Conservation (phyloP, 2,888 invertebrate species). For the Halocaridina rubra region DNA sequence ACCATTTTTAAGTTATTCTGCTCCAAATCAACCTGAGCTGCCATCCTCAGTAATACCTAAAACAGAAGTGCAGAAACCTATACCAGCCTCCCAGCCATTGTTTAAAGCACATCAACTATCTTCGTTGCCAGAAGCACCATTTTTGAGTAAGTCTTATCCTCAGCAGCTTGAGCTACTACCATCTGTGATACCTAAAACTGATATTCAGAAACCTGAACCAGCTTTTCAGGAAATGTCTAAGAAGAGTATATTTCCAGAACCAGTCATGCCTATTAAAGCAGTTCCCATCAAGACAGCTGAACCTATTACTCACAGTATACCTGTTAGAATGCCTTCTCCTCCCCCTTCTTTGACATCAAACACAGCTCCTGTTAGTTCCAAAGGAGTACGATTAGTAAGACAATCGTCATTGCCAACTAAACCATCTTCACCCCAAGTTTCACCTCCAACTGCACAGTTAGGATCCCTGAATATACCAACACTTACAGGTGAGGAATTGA, state of each 20-base stretch:
- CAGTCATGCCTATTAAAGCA: background rate
- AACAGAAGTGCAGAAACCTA: too few relatives aligned
- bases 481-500: slow-evolving; percentile 3
- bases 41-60: too few relatives aligned
- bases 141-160: background rate
- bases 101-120: too few relatives aligned
- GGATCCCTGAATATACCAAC: slow-evolving; percentile 31
- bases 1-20: too few relatives aligned
- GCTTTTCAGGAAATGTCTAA: too few relatives aligned
- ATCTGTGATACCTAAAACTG: too few relatives aligned
- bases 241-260: too few relatives aligned
- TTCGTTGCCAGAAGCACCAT: background rate
- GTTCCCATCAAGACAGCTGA: background rate
- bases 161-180: too few relatives aligned
- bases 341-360: background rate
- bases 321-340: slow-evolving; percentile 38
- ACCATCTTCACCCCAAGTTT: slow-evolving; percentile 21
- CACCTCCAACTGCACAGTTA: slow-evolving; percentile 20
- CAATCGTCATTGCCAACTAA: slow-evolving; percentile 51
- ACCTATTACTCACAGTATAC: background rate
- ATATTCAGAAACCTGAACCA: too few relatives aligned
- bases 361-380: background rate
- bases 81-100: too few relatives aligned
- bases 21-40: too few relatives aligned
- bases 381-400: slow-evolving; percentile 22